Base-by-base conservation (phyloP, 2,113 vertebrate species). In the Arvicanthis niloticus region DNA sequence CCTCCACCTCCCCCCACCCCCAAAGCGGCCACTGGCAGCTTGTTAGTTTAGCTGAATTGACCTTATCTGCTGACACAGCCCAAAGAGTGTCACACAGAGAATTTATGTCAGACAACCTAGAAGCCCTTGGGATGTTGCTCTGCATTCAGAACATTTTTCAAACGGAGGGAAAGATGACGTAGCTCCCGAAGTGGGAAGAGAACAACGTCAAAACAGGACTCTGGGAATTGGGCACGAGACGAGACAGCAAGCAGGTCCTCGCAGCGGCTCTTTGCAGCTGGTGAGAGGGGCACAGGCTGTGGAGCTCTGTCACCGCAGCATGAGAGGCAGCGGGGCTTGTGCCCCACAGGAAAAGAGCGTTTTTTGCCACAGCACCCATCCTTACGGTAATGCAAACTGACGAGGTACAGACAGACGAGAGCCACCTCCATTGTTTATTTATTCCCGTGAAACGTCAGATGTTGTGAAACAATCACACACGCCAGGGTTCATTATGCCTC, bases 141-240 rank as follows among this genome's bases (percentile, higher is more conserved):
- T 84, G 67, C 96, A 62, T 97, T 96, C 94, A 96, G 95, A 91
- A 97, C 97, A 96, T 97, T 96, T 95, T 96, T 97, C 73, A 88
- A 97, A 95, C 82, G 78, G 95, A 94, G 73, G 77, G 13, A 42
- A 94, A 96, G 94, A 92, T 77, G 85, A 82, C 93, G 87, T 91
- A 70, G 91, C 73, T 91, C 96, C 91, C 75, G 95, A 94, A 96
- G 96, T 4, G 96, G 96, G 96, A 96, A 92, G 72, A 96, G 88
- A 94, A 92, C 4, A 53, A 73, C 88, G 95, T 97, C 90, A 94
- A 94, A 95, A 34, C 82, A 81, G 93, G 96, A 92, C 93, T 95
- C 93, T 60, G 92, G 88, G 95, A 91, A 37, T 78, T 85, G 88
- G 95, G 58, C 76, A 95, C 56, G 93, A 90, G 95, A 95, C 56